Base-by-base conservation (phyloP, 2,888 invertebrate species). In the Drosophila borealis region DNA sequence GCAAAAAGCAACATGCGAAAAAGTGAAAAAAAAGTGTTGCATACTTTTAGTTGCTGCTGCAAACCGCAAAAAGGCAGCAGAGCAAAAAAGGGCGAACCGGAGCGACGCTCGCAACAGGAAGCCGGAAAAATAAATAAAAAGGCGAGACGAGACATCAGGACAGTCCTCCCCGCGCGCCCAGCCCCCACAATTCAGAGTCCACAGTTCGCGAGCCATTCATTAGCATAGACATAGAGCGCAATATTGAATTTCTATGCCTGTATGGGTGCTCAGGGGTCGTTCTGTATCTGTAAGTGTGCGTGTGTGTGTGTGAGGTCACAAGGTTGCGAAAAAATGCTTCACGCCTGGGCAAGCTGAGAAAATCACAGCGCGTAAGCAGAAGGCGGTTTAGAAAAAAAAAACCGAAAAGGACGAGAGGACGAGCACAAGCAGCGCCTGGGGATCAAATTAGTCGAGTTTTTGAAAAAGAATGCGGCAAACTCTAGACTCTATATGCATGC, bases 31-130 rank as follows among this genome's bases (percentile, higher is more conserved):
- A 86, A 83, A 83, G 83, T 85, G 78, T 86, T 86, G 86, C 85
- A 86, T 86, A 88, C 86, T 88, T 88, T 85, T 73, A 83, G 88
- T 81, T 72, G 80, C 86, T 82, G 82, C 81, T 83, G 80, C 86
- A 78, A 84, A 84, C 84, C 84, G 76, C 84, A 84, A 78, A 87
- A 84, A 76, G 73, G 80, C 80, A 79, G 66, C 64, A 49, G 57
- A 70, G 68, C 44, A 65, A 65, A 62, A 61, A 63, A 48, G 60
- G 66, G 50, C 44, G 50, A 59, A 49, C 13, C n/a, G 17, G 17
- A 62, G 63, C 53, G 59, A 55, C 53, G 75, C 54, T 53, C 39
- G 73, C 79, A 65, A 80, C 81, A 83, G 86, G 87, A 84, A 84
- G 80, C 82, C 87, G 85, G 82, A 87, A 87, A 84, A 84, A 84